Conservation (phyloP, 2,888 invertebrate genomes). For the Hartigia nigra region DNA sequence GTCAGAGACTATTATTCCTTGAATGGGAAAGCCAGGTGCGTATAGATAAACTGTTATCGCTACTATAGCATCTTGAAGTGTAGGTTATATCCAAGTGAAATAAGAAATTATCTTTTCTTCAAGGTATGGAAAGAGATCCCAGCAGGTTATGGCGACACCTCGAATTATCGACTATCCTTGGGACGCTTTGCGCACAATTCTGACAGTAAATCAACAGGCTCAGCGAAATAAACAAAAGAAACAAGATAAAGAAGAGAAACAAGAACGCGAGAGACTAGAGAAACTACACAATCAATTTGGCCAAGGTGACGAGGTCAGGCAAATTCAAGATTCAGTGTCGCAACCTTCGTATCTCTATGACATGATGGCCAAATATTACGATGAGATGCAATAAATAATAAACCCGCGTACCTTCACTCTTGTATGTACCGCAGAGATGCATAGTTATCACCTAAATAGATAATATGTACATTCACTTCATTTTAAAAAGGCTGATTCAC, state of each 20-base stretch:
- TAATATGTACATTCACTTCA: too few species aligned
- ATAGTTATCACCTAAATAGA: too few species aligned
- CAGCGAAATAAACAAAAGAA: neutral
- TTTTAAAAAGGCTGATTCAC: too few species aligned
- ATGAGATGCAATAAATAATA: constrained; percentile 34
- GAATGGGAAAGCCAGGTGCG: constrained; percentile 68
- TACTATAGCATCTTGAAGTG: too few species aligned
- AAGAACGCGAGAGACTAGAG: constrained; percentile 1
- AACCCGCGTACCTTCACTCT: neutral
- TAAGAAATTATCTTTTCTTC: neutral
- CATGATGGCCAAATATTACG: constrained; percentile 36
- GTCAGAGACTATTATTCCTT: constrained; percentile 69
- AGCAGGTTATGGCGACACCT: constrained; percentile 19
- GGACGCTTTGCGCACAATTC: constrained; percentile 35
- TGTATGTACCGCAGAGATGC: too few species aligned
- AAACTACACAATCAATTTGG: too few species aligned
- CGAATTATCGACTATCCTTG: constrained; percentile 26
- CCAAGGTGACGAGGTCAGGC: too few species aligned
- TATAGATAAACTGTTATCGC: too few species aligned
- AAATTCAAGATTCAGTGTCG: constrained; percentile 14
- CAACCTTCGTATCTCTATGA: constrained; percentile 23
- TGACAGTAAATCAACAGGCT: constrained; percentile 26
- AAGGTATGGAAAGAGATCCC: constrained; percentile 52
- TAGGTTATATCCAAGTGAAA: too few species aligned
- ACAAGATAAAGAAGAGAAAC: constrained; percentile 20